Percentiles rank a stretch among this genome's conserved stretches.
Evolutionary conservation across 2,888 invertebrate species (phyloP).

Genomic region (Petrophora chlorosata): DNA sequence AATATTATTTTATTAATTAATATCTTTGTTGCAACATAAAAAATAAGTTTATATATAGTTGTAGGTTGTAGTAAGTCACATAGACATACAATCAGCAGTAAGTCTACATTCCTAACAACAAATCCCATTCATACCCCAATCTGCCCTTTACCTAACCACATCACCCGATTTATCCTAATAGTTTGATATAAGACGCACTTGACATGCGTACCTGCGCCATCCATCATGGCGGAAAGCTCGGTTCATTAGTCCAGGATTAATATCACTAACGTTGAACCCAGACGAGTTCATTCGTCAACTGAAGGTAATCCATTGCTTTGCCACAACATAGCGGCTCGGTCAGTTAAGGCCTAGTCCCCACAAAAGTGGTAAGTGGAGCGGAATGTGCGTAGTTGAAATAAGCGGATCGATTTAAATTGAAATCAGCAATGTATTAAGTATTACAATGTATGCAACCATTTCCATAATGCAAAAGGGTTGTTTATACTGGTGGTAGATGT

Average conservation of each 20-base stretch:
- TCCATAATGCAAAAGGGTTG: too few species aligned
- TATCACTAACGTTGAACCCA: conserved; percentile 38
- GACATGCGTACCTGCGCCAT: conserved; percentile 32
- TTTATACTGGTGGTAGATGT: too few species aligned
- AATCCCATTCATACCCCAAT: background rate
- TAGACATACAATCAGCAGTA: background rate
- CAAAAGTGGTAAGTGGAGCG: conserved; percentile 12
- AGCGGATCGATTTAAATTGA: conserved; percentile 3
- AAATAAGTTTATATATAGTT: too few species aligned
- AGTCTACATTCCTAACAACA: background rate
- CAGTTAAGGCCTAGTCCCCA: conserved; percentile 22
- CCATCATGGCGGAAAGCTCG: conserved; percentile 40
- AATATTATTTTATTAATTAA: too few species aligned
- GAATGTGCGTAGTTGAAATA: conserved; percentile 15
- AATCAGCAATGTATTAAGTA: too few species aligned
- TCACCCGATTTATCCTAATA: conserved; percentile 21
- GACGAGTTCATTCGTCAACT: conserved; percentile 50
- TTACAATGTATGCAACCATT: too few species aligned
- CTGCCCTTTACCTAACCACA: background rate
- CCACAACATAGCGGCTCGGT: conserved; percentile 41
- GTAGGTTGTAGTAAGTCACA: too few species aligned
- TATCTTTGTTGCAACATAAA: too few species aligned
- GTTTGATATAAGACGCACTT: conserved; percentile 18
- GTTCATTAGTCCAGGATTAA: conserved; percentile 54
- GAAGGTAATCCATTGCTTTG: conserved; percentile 45